A percentile compares a stretch with the other conserved stretches of the same genome.
Conservation (phyloP, 1,140 invertebrate genomes). For the Ceratosolen solmsi region DNA sequence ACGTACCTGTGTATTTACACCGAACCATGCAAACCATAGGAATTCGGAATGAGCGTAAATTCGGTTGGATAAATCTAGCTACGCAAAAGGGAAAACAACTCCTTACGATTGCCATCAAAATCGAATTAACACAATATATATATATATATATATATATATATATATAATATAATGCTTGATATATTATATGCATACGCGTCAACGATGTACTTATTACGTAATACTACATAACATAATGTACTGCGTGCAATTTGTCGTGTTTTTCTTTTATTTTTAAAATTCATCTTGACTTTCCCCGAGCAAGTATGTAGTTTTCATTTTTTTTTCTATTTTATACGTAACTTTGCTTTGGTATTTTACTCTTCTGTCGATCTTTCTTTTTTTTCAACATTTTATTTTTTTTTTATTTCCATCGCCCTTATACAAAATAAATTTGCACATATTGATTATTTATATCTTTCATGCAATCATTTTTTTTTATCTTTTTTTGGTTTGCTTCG, state of each 20-base stretch:
- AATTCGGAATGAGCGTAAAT: neutral
- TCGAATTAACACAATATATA: too few species aligned
- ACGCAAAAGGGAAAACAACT: constrained; percentile 30
- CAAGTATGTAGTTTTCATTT: neutral
- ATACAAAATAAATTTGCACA: neutral
- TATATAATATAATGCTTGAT: constrained; percentile 43
- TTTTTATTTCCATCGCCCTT: neutral
- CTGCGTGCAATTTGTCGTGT: constrained; percentile 18
- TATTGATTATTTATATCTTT: neutral
- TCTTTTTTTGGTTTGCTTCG: neutral
- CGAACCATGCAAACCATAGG: neutral
- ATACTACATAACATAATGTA: constrained; percentile 41
- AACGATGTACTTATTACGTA: constrained; percentile 38
- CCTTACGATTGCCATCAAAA: too few species aligned
- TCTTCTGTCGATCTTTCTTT: neutral
- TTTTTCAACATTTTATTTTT: neutral
- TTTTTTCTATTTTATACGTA: too few species aligned
- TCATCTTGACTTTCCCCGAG: too few species aligned
- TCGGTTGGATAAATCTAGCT: neutral
- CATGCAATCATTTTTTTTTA: neutral
- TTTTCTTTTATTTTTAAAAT: neutral
- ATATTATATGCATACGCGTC: constrained; percentile 38
- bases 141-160: too few species aligned
- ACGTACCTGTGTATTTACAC: neutral
- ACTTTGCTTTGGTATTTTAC: neutral